Evolutionary conservation across 2,888 invertebrate species (phyloP), one percentile per base, ranked within the genome.

Genomic region (Pycnomerus fuliginosus): DNA sequence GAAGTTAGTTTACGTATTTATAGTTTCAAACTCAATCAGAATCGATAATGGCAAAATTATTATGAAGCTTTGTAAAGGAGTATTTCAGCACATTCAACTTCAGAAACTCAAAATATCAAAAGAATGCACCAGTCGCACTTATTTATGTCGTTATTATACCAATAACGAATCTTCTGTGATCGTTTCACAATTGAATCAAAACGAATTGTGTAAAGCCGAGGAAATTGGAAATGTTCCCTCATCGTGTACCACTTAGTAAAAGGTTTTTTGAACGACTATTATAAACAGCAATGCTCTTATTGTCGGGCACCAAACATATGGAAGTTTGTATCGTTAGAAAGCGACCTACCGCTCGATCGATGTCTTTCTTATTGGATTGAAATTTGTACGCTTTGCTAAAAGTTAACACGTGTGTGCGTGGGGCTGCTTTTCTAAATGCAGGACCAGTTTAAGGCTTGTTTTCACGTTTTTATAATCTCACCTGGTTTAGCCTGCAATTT

Each of bases 401-500:
- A 46, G 37, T 31, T 15, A 46, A 46, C 42, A 46, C 46, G 46
- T 46, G 46, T 46, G 42, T 36, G 36, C 35, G 39, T 13, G 14
- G 3, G 22, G 5, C 8, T 20, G 20, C 8, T 20, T 7, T 7
- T 7, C 20, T 8, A 2, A 28, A 12, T n/a, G 28, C 11, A 27
- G 8, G 12, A 32, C 31, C 11, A 12, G 27, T 36, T 44, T 44
- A 23, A 20, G 16, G 11, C 25, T 46, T 47, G 44, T 44, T 46
- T 49, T 45, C 47, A 44, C 51, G 52, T 52, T 58, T 61, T 57
- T 56, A 47, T 58, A 61, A 58, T 55, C 55, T 45, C 53, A 52
- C 53, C 55, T 53, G 56, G 58, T 52, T 55, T 47, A 55, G 53
- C 12, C 49, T 42, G 55, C 52, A 44, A 53, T 60, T 52, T 60